Evolutionary conservation across 1,140 invertebrate species (phyloP).

Genomic region (Pseudomyrmex sp.): DNA sequence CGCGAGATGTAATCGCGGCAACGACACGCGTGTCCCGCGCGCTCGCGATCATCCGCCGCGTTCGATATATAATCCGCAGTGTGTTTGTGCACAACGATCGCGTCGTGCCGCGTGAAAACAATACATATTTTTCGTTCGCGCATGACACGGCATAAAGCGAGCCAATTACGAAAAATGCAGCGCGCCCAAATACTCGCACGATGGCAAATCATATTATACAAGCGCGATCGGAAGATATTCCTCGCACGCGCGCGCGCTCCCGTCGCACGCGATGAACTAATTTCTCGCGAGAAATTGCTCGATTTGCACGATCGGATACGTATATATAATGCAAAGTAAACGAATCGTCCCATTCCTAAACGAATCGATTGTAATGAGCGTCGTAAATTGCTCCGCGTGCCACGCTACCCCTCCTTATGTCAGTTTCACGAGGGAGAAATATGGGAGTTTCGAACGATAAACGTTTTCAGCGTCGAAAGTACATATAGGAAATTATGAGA

Average conservation of each 20-base stretch:
- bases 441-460: neutral
- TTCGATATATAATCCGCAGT: slow-evolving; percentile 46
- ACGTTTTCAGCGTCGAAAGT: neutral
- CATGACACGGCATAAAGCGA: slow-evolving; percentile 67
- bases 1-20: slow-evolving; percentile 45
- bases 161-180: slow-evolving; percentile 67
- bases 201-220: no score
- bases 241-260: neutral
- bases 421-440: slow-evolving; percentile 22
- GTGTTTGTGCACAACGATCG: slow-evolving; percentile 62
- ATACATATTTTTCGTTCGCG: slow-evolving; percentile 63
- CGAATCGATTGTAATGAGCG: slow-evolving; percentile 27
- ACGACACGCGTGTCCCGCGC: slow-evolving; percentile 44
- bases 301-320: slow-evolving; percentile 21
- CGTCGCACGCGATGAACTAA: slow-evolving; percentile 22
- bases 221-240: slow-evolving; percentile 5
- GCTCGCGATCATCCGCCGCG: slow-evolving; percentile 29
- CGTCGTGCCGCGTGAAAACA: slow-evolving; percentile 65
- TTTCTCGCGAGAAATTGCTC: slow-evolving; percentile 37
- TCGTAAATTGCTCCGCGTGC: slow-evolving; percentile 28
- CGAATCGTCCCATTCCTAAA: slow-evolving; percentile 11
- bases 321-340: neutral
- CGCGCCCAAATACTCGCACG: slow-evolving; percentile 9
- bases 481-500: neutral
- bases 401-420: slow-evolving; percentile 12